phyloP scores from a whole-genome alignment of 2,888 invertebrate species.

The Doris montereyensis region DNA sequence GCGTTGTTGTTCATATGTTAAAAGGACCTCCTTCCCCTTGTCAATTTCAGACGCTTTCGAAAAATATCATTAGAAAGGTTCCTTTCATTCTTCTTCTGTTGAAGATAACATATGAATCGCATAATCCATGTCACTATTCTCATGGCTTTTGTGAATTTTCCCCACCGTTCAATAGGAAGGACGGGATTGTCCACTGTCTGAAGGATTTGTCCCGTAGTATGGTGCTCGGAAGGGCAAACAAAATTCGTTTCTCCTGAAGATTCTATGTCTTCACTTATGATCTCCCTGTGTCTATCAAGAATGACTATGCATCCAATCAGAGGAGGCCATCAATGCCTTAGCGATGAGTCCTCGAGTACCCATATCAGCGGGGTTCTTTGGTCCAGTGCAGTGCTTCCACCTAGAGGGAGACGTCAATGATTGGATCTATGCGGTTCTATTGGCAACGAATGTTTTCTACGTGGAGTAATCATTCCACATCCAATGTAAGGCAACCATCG shows the following conservation, averaged over 20 bases:
- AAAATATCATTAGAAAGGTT: not conserved
- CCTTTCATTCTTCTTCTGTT: not conserved
- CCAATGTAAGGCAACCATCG: not conserved
- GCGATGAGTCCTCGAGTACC: not conserved
- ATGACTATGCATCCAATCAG: not conserved
- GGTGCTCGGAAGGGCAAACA: no score
- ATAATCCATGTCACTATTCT: not conserved
- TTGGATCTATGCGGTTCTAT: not conserved
- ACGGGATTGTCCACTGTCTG: no score
- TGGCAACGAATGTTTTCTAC: no score
- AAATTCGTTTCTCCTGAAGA: no score
- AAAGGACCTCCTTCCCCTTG: not conserved
- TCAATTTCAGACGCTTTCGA: not conserved
- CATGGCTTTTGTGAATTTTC: no score
- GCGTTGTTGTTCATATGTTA: not conserved
- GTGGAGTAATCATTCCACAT: not conserved
- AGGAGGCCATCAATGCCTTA: not conserved
- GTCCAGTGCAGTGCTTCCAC: not conserved
- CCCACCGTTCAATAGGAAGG: no score
- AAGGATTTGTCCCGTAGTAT: no score
- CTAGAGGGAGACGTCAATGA: not conserved
- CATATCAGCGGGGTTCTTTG: not conserved
- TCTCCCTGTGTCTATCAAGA: no score
- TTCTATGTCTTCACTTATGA: no score
- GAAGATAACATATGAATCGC: not conserved